Evolutionary conservation across 2,888 invertebrate genomes (phyloP).

Genomic region (Erebia ligea): DNA sequence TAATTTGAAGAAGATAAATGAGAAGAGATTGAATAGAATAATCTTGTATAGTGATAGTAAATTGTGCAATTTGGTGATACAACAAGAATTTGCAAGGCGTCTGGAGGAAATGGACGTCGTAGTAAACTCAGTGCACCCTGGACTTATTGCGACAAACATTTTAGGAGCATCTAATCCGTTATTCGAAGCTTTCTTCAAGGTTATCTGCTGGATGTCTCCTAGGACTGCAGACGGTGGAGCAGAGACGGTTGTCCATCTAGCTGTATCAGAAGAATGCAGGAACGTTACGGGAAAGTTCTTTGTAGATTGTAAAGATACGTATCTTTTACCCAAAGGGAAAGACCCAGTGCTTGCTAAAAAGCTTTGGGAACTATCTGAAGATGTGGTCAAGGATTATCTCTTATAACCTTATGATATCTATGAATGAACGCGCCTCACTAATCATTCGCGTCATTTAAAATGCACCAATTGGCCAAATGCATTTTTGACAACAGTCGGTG

Average conservation of each 20-base stretch:
- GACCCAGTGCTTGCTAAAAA: constrained; percentile 20
- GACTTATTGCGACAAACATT: constrained; percentile 88
- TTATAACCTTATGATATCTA: too few species aligned
- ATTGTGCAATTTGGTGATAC: constrained; percentile 54
- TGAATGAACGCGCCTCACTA: too few species aligned
- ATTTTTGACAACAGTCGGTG: too few species aligned
- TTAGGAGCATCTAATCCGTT: constrained; percentile 82
- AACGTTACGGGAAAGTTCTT: constrained; percentile 87
- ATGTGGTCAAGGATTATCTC: constrained; percentile 11
- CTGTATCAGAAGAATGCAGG: constrained; percentile 86
- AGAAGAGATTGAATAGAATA: constrained; percentile 20
- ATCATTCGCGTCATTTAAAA: too few species aligned
- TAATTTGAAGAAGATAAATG: constrained; percentile 77
- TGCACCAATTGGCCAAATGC: too few species aligned
- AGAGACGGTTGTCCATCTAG: constrained; percentile 86
- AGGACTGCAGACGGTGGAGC: constrained; percentile 88
- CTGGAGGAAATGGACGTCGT: constrained; percentile 78
- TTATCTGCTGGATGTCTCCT: constrained; percentile 49
- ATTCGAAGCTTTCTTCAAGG: constrained; percentile 15
- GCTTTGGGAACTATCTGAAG: constrained; percentile 25
- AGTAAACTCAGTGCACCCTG: constrained; percentile 91
- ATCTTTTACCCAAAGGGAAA: constrained; percentile 57
- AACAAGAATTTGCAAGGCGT: constrained; percentile 54
- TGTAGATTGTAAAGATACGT: constrained; percentile 86
- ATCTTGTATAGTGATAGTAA: constrained; percentile 53